Conservation (phyloP, 1,140 invertebrate species). For the Drosophila orena region DNA sequence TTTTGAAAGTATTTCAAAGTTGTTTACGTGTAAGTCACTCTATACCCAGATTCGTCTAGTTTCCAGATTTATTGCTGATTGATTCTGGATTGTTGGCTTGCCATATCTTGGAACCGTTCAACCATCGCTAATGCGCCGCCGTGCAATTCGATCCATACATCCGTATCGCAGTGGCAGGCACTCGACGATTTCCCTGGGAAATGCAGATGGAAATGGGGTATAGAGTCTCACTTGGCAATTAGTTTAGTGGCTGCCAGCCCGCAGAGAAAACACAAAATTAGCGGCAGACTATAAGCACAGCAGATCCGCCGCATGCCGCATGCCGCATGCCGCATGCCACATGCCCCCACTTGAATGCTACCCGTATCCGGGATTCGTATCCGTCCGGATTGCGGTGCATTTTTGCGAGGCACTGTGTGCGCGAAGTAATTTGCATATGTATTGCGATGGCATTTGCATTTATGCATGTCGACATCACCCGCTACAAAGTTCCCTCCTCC, state of each 20-base stretch:
- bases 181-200: slow-evolving; percentile 24
- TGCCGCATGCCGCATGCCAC: background rate
- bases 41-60: too few species aligned
- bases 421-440: slow-evolving; percentile 74
- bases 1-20: too few species aligned
- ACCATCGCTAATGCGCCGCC: slow-evolving; percentile 1
- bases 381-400: slow-evolving; percentile 46
- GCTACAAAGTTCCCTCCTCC: background rate
- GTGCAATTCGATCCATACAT: slow-evolving; percentile 5
- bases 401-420: slow-evolving; percentile 46
- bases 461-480: slow-evolving; percentile 62
- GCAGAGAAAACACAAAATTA: slow-evolving; percentile 51
- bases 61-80: background rate
- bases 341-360: background rate
- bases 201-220: slow-evolving; percentile 22
- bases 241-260: slow-evolving; percentile 52
- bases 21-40: too few species aligned
- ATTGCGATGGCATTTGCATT: slow-evolving; percentile 76
- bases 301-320: background rate
- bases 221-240: slow-evolving; percentile 55
- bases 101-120: background rate
- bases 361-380: slow-evolving; percentile 31
- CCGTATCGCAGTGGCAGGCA: background rate
- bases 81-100: background rate
- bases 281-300: slow-evolving; percentile 37